A percentile compares a stretch with the other conserved stretches of the same genome.
Conservation (phyloP, 1,140 invertebrate species). For the Zeugodacus cucurbitae region DNA sequence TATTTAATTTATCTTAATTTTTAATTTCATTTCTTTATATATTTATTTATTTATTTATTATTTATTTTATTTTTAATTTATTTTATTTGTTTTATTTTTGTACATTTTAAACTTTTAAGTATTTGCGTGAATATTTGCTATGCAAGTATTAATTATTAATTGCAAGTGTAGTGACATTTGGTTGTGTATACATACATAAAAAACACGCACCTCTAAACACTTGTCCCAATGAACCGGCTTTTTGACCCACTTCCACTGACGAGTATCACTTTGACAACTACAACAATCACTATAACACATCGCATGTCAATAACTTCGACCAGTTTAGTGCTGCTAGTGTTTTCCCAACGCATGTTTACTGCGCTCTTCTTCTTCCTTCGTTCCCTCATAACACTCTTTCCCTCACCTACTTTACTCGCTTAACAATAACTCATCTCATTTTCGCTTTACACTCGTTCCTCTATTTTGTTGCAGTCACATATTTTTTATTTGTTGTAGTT, state of each 20-base stretch:
- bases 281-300: not conserved
- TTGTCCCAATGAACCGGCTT: not conserved
- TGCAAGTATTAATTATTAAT: too few relatives aligned
- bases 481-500: not conserved
- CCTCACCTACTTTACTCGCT: not conserved
- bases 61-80: too few relatives aligned
- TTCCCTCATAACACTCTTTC: not conserved
- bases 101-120: too few relatives aligned
- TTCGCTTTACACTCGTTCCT: not conserved
- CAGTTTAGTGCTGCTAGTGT: not conserved
- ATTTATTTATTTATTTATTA: too few relatives aligned
- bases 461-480: not conserved
- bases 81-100: too few relatives aligned
- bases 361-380: not conserved
- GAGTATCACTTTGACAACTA: not conserved
- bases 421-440: not conserved
- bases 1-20: not conserved
- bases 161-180: not conserved
- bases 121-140: too few relatives aligned
- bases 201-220: not conserved
- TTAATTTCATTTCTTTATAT: too few relatives aligned
- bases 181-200: not conserved
- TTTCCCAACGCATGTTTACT: not conserved
- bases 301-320: not conserved
- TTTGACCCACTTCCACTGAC: slow-evolving; percentile 21